These are phyloP conservation scores for Craniophora ligustri DNA, from an alignment of 2,888 invertebrate genomes.

Conservation along the genomic window DNA sequence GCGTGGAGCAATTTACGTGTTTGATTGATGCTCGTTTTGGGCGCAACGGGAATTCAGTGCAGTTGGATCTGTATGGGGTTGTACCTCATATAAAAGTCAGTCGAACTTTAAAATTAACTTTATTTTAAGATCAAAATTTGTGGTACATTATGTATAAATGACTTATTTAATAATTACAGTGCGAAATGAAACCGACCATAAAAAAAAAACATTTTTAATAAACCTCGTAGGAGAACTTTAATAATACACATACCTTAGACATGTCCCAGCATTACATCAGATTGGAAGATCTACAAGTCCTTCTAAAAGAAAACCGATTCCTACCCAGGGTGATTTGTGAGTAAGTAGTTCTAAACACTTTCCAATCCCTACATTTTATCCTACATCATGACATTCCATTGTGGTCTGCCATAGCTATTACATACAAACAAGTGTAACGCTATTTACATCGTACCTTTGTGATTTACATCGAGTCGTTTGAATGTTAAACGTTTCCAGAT, in stretches of 20 bases:
- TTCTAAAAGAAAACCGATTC: too few species aligned
- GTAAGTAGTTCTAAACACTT: background rate
- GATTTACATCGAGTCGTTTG: conserved; percentile 66
- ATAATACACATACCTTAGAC: too few species aligned
- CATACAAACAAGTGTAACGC: conserved; percentile 71
- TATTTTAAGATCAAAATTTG: too few species aligned
- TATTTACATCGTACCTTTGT: conserved; percentile 80
- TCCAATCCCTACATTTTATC: conserved; percentile 14
- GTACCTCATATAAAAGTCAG: conserved; percentile 2
- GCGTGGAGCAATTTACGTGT: conserved; percentile 72
- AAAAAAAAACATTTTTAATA: too few species aligned
- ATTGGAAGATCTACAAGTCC: too few species aligned
- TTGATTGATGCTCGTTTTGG: conserved; percentile 76
- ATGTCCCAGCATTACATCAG: too few species aligned
- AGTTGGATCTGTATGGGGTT: conserved; percentile 30
- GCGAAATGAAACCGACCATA: too few species aligned
- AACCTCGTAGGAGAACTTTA: too few species aligned
- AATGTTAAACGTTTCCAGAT: conserved; percentile 59
- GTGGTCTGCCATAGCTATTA: conserved; percentile 60
- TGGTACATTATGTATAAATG: too few species aligned
- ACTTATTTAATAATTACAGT: too few species aligned
- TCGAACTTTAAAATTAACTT: too few species aligned
- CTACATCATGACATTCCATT: conserved; percentile 18
- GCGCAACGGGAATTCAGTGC: conserved; percentile 53
- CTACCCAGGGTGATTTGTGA: too few species aligned